Percentiles rank a stretch among this genome's conserved stretches.
phyloP scores from a whole-genome alignment of 2,113 vertebrate genomes.

The Elaphurus davidianus region DNA sequence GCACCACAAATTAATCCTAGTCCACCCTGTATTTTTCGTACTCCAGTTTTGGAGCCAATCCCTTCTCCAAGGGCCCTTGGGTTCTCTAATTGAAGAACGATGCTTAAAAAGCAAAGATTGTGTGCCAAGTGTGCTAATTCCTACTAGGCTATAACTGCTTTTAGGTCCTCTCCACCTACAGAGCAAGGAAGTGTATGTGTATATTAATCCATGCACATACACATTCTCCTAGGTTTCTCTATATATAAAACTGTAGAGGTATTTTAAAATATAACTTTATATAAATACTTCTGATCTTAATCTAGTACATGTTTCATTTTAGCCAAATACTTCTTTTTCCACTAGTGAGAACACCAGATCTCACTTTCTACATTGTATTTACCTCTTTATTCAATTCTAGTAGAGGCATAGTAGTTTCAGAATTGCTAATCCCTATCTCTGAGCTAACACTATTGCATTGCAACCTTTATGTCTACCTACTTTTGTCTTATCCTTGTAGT shows the following conservation, averaged over 20 bases:
- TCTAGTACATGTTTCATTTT: not conserved
- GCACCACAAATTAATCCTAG: not conserved
- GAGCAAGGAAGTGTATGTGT: not conserved
- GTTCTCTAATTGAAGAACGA: not conserved
- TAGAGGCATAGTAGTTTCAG: not conserved
- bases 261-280: not conserved
- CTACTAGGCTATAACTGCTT: not conserved
- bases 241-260: not conserved
- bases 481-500: not conserved
- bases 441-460: not conserved
- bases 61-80: not conserved
- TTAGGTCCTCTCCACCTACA: not conserved
- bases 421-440: not conserved
- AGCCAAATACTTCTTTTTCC: not conserved
- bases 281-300: not conserved
- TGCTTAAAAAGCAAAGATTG: not conserved
- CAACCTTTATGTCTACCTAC: not conserved
- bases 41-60: not conserved
- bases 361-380: not conserved
- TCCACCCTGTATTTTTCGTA: not conserved
- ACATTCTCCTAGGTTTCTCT: not conserved
- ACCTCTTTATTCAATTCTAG: not conserved
- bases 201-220: not conserved
- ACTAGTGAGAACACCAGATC: not conserved
- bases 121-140: not conserved